Evolutionary conservation across 2,888 invertebrate species (phyloP), one percentile per base, ranked within the genome.

Genomic region (Gerris lacustris): DNA sequence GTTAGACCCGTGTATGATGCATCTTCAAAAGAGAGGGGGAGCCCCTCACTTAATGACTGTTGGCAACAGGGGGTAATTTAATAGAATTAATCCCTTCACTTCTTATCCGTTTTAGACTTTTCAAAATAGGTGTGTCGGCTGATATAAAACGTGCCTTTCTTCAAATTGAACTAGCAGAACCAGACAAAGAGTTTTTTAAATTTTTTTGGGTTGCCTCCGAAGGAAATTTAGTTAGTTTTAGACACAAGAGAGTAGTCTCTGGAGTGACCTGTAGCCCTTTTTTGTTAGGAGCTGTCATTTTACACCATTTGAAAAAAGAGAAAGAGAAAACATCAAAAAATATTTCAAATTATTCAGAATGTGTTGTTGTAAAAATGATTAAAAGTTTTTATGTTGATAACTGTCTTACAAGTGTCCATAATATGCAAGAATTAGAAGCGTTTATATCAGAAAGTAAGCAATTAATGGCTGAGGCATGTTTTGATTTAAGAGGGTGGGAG

Each of bases 71-170:
- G 5, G 70, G 71, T 6, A 75, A 75, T 66, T 43, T 75, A n/a
- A 66, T 76, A 2, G 76, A 76, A 67, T 18, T 71, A 11, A 75
- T 75, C 45, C 74, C 75, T 9, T 18, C 71, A 15, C 11, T 70
- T 5, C 6, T 74, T 6, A 44, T 45, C 1, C 55, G 72, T 17
- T 74, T 76, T 68, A 67, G 75, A 45, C n/a, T 68, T 31, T 70
- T 69, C 11, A 68, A 47, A 55, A 44, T 70, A n/a, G 76, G 74
- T 18, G 71, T 72, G 6, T 17, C 71, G 9, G 68, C 73, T 0
- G 75, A 76, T 71, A 78, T 79, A 5, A 62, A 73, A 17, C 77
- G 77, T 68, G 78, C 78, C 0, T 79, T 79, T 72, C 71, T 77
- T n/a, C 77, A 77, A 73, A 77, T 78, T 15, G 73, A 72, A 62